phyloP scores from a whole-genome alignment of 2,888 invertebrate species.

The Ligdia adustata region DNA sequence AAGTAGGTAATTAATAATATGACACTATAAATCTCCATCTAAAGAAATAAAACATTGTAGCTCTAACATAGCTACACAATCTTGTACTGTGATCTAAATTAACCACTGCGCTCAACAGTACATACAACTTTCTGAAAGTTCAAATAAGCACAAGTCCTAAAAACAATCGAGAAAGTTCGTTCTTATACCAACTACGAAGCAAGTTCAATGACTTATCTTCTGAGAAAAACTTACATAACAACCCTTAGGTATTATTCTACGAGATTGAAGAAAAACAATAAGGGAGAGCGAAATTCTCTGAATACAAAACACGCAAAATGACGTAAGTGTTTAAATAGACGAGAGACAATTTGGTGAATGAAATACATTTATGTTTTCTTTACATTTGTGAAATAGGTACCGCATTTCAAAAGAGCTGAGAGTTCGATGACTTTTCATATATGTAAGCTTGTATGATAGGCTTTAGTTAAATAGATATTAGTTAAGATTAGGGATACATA shows the following conservation, averaged over 20 bases:
- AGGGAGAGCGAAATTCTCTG: conserved; percentile 38
- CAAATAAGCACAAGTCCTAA: neutral
- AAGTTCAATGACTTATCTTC: conserved; percentile 52
- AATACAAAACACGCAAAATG: conserved; percentile 40
- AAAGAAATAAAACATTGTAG: too few relatives aligned
- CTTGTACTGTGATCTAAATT: too few relatives aligned
- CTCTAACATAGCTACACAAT: too few relatives aligned
- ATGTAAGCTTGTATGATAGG: too few relatives aligned
- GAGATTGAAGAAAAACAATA: conserved; percentile 54
- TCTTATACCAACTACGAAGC: conserved; percentile 30
- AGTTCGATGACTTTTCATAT: too few relatives aligned
- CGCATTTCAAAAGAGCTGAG: too few relatives aligned
- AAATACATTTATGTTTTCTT: too few relatives aligned
- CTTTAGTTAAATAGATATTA: too few relatives aligned
- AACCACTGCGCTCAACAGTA: too few relatives aligned
- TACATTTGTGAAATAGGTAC: too few relatives aligned
- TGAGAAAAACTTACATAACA: conserved; percentile 32
- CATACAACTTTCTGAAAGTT: neutral
- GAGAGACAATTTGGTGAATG: too few relatives aligned
- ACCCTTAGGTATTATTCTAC: conserved; percentile 38
- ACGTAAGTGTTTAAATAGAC: conserved; percentile 45
- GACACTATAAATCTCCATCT: neutral
- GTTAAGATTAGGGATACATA: too few relatives aligned
- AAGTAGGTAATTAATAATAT: neutral
- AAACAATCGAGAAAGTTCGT: conserved; percentile 30